These are phyloP conservation scores for Aproaerema taeniolella DNA, from an alignment of 2,888 invertebrate species.

Conservation along the genomic window DNA sequence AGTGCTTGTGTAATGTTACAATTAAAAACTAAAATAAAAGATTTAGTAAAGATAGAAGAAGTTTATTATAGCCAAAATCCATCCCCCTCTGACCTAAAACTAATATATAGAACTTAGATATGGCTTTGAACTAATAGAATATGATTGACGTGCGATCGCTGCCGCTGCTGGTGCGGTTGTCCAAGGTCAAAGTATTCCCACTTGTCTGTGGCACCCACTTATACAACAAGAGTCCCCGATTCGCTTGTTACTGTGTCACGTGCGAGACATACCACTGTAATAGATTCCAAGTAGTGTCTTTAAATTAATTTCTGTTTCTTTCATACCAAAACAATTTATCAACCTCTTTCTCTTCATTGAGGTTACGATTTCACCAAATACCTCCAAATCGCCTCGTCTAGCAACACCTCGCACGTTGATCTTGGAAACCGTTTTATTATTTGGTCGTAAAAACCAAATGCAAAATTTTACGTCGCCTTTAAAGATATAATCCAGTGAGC, in stretches of 20 bases:
- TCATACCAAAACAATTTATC: not conserved
- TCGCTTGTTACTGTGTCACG: constrained; percentile 10
- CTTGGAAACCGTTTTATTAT: constrained; percentile 44
- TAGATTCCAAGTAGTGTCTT: constrained; percentile 14
- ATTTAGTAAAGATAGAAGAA: too few relatives aligned
- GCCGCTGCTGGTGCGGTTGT: too few relatives aligned
- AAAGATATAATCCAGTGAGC: constrained; percentile 31
- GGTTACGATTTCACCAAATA: constrained; percentile 63
- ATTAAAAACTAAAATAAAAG: too few relatives aligned
- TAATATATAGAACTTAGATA: constrained; percentile 67
- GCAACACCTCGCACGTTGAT: constrained; percentile 43
- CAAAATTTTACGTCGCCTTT: constrained; percentile 28
- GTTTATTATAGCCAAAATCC: too few relatives aligned
- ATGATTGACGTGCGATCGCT: constrained; percentile 64
- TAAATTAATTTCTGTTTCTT: constrained; percentile 7
- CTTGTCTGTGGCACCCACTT: constrained; percentile 18
- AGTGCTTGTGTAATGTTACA: too few relatives aligned
- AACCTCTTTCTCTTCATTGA: constrained; percentile 36
- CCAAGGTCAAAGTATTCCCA: constrained; percentile 50
- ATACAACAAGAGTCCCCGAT: constrained; percentile 18
- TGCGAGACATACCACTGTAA: constrained; percentile 6
- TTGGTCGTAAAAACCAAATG: constrained; percentile 35
- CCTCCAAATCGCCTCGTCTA: constrained; percentile 40
- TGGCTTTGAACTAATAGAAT: constrained; percentile 70
- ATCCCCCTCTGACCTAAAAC: too few relatives aligned